A percentile compares a stretch with the other conserved stretches of the same genome.
Conservation (phyloP, 2,797 vertebrate species). For the Manis crassicaudata region DNA sequence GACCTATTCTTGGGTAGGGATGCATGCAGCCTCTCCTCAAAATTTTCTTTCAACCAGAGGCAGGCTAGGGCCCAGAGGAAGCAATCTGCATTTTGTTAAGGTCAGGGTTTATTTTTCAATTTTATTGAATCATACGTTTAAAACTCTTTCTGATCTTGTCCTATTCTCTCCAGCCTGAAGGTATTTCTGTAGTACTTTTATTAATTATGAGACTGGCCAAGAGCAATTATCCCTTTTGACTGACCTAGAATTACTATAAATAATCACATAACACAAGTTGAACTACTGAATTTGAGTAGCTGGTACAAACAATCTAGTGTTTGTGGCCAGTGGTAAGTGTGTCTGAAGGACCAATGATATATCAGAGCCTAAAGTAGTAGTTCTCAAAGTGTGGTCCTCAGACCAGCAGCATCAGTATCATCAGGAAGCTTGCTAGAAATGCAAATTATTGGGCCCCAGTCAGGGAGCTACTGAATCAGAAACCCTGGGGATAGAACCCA, state of each 20-base stretch:
- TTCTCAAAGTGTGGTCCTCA: neutral
- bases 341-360: neutral
- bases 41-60: neutral
- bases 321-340: neutral
- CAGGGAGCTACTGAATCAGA: neutral
- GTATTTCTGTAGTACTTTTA: neutral
- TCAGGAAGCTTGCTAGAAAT: neutral
- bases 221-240: neutral
- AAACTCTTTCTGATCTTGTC: neutral
- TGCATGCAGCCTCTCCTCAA: neutral
- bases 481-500: neutral
- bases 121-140: neutral
- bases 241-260: constrained; percentile 12
- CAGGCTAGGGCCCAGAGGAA: neutral
- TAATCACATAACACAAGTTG: neutral
- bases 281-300: neutral
- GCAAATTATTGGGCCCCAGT: neutral
- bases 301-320: neutral
- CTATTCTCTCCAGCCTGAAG: neutral
- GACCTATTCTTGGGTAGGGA: neutral
- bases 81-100: neutral
- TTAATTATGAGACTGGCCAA: neutral
- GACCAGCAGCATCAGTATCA: neutral
- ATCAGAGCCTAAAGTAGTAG: neutral
- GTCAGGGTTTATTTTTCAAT: too few relatives aligned